Conservation (phyloP, 64 coral and sea anemone genomes). For the Pocillopora verrucosa region DNA sequence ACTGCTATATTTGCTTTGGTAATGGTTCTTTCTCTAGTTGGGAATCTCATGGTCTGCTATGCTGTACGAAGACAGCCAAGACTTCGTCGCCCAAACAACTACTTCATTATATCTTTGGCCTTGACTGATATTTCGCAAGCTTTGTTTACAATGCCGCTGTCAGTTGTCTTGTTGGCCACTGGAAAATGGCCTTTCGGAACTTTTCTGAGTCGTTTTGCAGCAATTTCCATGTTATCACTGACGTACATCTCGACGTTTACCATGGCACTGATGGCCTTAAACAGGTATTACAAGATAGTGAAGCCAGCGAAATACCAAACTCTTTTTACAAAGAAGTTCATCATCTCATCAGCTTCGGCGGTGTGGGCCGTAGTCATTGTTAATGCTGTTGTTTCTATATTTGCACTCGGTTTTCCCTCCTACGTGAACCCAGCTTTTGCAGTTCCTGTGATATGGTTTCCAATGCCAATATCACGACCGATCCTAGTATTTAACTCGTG, state of each 20-base stretch:
- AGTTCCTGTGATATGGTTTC: no score
- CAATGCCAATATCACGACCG: no score
- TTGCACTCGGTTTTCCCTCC: no score
- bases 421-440: no score
- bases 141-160: not conserved
- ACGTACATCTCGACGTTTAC: not conserved
- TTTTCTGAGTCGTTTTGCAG: not conserved
- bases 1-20: not conserved
- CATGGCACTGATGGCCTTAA: not conserved
- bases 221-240: not conserved
- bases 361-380: not conserved
- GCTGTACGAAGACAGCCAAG: not conserved
- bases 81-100: not conserved
- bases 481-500: not conserved
- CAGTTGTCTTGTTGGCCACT: not conserved
- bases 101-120: no score
- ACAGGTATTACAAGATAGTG: not conserved
- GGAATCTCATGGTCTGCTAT: not conserved
- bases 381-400: no score
- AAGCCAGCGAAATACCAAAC: not conserved
- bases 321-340: not conserved
- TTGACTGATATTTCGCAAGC: no score
- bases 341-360: not conserved
- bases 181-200: not conserved
- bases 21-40: not conserved